Evolutionary conservation across 2,888 invertebrate genomes (phyloP).

Genomic region (Volucella bombylans): DNA sequence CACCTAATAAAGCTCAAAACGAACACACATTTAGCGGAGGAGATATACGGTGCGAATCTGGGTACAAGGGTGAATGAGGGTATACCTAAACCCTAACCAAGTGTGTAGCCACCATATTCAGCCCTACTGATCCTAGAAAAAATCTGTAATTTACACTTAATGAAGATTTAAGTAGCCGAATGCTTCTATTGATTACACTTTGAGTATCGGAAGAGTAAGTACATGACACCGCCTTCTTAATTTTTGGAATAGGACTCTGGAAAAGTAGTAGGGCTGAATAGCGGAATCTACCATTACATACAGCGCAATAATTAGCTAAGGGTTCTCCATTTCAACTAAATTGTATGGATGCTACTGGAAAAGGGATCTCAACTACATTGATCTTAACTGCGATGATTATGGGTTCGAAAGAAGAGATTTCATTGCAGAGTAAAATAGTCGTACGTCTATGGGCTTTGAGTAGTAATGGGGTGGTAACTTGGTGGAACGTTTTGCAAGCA

Average conservation of each 20-base stretch:
- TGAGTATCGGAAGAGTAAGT: constrained; percentile 14
- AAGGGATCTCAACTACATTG: constrained; percentile 43
- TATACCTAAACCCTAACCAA: too few species aligned
- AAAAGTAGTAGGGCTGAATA: background rate
- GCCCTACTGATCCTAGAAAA: background rate
- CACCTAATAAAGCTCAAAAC: constrained; percentile 63
- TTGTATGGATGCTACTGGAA: constrained; percentile 19
- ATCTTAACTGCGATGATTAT: constrained; percentile 29
- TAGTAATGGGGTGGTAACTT: too few species aligned
- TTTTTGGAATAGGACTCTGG: constrained; percentile 3
- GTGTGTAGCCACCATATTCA: background rate
- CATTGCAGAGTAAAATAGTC: background rate
- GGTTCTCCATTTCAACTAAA: constrained; percentile 35
- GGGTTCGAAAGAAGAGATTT: background rate
- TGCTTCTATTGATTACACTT: constrained; percentile 58
- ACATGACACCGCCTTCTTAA: constrained; percentile 24
- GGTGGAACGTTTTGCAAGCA: too few species aligned
- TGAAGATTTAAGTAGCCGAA: constrained; percentile 69
- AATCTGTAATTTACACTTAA: constrained; percentile 71
- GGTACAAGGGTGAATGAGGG: too few species aligned
- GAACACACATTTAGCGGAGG: constrained; percentile 25
- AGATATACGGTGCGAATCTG: background rate
- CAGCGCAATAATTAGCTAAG: constrained; percentile 55
- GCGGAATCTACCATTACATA: constrained; percentile 27
- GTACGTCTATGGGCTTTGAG: background rate